A percentile compares a stretch with the other conserved stretches of the same genome.
These are phyloP conservation scores for Folsomia manolachei DNA, from an alignment of 2,888 invertebrate genomes.

Conservation along the genomic window DNA sequence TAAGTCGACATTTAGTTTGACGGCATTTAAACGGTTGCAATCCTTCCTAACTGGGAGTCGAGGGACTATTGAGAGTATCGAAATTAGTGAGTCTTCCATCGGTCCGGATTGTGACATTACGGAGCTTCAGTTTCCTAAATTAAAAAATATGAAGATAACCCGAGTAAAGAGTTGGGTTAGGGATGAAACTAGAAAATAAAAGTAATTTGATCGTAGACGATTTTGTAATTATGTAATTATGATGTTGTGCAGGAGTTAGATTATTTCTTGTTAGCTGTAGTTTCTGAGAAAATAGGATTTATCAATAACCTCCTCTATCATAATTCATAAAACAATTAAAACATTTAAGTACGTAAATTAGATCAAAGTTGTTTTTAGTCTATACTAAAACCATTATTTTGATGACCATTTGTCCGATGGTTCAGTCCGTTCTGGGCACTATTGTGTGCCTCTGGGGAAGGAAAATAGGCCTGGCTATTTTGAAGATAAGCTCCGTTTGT, in stretches of 20 bases:
- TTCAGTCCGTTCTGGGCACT: too few relatives aligned
- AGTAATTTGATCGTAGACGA: neutral
- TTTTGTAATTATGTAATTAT: too few relatives aligned
- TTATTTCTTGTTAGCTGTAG: too few relatives aligned
- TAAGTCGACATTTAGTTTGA: neutral
- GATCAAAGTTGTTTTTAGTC: too few relatives aligned
- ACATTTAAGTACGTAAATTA: too few relatives aligned
- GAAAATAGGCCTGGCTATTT: too few relatives aligned
- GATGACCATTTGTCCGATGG: conserved; percentile 17
- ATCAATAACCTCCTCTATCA: too few relatives aligned
- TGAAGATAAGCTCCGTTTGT: conserved; percentile 18
- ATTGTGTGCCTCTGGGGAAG: too few relatives aligned
- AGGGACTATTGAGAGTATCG: neutral
- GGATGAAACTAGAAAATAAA: neutral
- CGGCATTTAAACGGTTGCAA: neutral
- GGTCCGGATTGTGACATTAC: neutral
- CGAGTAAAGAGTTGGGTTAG: too few relatives aligned
- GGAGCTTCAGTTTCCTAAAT: neutral
- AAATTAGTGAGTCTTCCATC: neutral
- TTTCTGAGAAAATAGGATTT: too few relatives aligned
- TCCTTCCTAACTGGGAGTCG: neutral
- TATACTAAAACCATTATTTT: conserved; percentile 23
- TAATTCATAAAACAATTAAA: neutral
- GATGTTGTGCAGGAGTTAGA: too few relatives aligned
- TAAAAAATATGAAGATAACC: conserved; percentile 2